Percentiles rank a stretch among this genome's conserved stretches.
Evolutionary conservation across 2,797 vertebrate genomes (phyloP).

Genomic region (Vireo griseus): DNA sequence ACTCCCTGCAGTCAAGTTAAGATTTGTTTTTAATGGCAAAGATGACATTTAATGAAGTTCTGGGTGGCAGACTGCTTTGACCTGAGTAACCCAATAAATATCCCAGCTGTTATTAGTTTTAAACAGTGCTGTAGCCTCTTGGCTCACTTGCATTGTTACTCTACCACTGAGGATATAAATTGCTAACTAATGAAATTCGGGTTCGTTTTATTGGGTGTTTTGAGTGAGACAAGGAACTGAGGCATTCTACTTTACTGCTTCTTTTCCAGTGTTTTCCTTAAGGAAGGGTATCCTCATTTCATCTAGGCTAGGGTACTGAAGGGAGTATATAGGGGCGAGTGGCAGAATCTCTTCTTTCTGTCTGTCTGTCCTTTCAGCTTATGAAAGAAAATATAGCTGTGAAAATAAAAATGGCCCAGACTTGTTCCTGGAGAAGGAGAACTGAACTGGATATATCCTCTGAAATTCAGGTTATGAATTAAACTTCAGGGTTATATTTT

Average conservation of each 20-base stretch:
- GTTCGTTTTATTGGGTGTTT: not conserved
- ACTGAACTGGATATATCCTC: not conserved
- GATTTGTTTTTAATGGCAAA: conserved; percentile 58
- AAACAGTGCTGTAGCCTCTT: not conserved
- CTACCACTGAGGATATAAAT: not conserved
- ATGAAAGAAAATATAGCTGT: not conserved
- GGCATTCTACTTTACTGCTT: not conserved
- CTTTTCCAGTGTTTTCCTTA: not conserved
- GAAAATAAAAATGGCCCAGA: not conserved
- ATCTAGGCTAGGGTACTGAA: not conserved
- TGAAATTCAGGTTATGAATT: not conserved
- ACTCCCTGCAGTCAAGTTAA: not conserved
- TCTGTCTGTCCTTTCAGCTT: not conserved
- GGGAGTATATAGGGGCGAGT: not conserved
- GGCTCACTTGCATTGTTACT: not conserved
- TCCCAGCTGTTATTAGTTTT: not conserved
- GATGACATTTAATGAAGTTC: conserved; percentile 39
- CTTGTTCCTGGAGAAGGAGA: not conserved
- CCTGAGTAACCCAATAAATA: conserved; percentile 42
- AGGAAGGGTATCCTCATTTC: not conserved
- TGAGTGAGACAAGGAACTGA: not conserved
- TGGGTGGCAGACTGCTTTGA: not conserved
- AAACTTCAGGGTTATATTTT: not conserved
- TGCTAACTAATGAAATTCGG: not conserved
- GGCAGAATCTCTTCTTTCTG: not conserved